Base-by-base conservation (phyloP, 2,797 vertebrate species). In the Rhinophrynus dorsalis region DNA sequence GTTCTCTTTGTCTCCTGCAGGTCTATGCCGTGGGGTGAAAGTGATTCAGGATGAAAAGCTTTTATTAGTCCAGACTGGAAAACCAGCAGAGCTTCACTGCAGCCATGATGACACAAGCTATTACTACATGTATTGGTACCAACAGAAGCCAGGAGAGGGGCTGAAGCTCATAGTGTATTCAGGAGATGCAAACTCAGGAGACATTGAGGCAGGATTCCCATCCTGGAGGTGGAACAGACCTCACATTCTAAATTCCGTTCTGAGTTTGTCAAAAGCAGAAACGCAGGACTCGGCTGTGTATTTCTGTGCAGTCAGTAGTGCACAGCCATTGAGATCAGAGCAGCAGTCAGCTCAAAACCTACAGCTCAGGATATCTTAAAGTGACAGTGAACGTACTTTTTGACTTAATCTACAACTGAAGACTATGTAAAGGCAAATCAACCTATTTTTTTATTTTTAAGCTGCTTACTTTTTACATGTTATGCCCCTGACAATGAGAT, bases 301-400 rank as follows among this genome's bases (percentile, higher is more conserved):
- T 66, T 65, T 33, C 54, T 73, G 69, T 52, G 61, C 69, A 5
- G 54, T 37, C 1, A 73, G 61, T 66, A 6, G 7, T n/a, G 15
- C 69, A 73, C 62, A 73, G 62, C 15, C 33, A 37, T 33, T 8
- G 7, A 59, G 38, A 20, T 1, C 3, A 40, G 37, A 6, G 27
- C 10, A 1, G 20, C 20, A 17, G 33, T 35, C 21, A 12, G 6
- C 62, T 26, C 35, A 29, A 32, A 66, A 66, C 47, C 13, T 44
- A 5, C 29, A 30, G 29, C n/a, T n/a, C n/a, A n/a, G n/a, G n/a
- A n/a, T n/a, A n/a, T n/a, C n/a, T n/a, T n/a, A n/a, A n/a, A n/a
- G n/a, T n/a, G n/a, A n/a, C n/a, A n/a, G n/a, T n/a, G n/a, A n/a
- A n/a, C n/a, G n/a, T n/a, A n/a, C n/a, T n/a, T n/a, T n/a, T n/a